Conservation (phyloP, 2,888 invertebrate genomes). For the Pristionchus maxplancki region DNA sequence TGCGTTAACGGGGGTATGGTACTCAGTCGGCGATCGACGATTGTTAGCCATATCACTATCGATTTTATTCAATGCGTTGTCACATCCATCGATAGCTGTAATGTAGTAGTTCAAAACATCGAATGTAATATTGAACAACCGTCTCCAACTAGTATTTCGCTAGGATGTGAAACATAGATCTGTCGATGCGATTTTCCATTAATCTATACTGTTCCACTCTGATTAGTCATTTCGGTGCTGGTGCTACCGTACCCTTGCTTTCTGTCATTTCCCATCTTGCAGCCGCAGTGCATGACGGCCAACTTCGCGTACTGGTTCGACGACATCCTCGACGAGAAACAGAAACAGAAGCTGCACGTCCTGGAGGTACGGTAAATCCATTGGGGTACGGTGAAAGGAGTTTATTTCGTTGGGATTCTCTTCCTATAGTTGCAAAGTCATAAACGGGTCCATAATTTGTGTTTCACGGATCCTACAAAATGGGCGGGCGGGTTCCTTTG, state of each 20-base stretch:
- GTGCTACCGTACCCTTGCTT: not conserved
- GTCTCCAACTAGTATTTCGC: no score
- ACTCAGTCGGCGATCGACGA: not conserved
- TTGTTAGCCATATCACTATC: no score
- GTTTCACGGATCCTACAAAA: not conserved
- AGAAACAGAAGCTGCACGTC: not conserved
- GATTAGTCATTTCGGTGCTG: not conserved
- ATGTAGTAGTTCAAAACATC: no score
- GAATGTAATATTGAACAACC: no score
- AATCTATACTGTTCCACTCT: no score
- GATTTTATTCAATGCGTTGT: no score
- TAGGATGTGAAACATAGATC: not conserved
- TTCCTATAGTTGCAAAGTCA: no score
- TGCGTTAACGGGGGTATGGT: not conserved
- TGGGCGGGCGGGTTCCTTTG: not conserved
- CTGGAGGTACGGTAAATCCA: constrained; percentile 6
- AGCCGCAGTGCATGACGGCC: constrained; percentile 35
- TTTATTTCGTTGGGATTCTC: no score
- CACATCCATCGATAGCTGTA: no score
- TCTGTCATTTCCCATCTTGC: not conserved
- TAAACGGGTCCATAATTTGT: not conserved
- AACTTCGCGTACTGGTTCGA: constrained; percentile 49
- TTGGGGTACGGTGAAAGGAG: no score
- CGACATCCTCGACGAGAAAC: constrained; percentile 6
- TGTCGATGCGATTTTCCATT: not conserved